phyloP scores from a whole-genome alignment of 2,888 invertebrate genomes.

The Choristoneura rosaceana region DNA sequence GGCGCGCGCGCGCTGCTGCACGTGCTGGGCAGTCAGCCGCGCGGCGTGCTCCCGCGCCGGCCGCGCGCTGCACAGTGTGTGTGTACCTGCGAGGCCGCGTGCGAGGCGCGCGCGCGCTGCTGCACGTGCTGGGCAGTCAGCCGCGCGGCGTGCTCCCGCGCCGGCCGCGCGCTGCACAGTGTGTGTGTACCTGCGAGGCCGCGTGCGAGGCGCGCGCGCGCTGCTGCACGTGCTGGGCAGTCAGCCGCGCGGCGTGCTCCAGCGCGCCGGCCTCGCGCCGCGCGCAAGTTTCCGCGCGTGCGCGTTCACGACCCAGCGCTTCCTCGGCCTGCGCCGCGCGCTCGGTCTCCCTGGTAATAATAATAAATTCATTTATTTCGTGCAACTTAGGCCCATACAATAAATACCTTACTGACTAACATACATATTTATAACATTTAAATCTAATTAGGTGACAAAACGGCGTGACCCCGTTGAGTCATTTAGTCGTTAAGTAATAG shows the following conservation, averaged over 20 bases:
- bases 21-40: too few relatives aligned
- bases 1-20: too few relatives aligned
- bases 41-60: too few relatives aligned
- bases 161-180: conserved; percentile 60
- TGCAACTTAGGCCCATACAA: too few relatives aligned
- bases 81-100: conserved; percentile 56
- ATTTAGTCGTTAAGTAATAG: too few relatives aligned
- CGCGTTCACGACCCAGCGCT: conserved; percentile 61
- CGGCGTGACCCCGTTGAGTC: too few relatives aligned
- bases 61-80: too few relatives aligned
- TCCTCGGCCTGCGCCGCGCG: conserved; percentile 66
- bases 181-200: conserved; percentile 54
- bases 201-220: conserved; percentile 50
- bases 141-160: conserved; percentile 49
- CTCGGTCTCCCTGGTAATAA: conserved; percentile 63
- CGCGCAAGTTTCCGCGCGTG: conserved; percentile 71
- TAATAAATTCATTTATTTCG: too few relatives aligned
- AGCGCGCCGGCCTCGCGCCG: conserved; percentile 73
- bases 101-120: conserved; percentile 49
- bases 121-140: conserved; percentile 54
- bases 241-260: conserved; percentile 72
- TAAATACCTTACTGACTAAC: too few relatives aligned
- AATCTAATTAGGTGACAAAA: too few relatives aligned
- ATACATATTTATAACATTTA: too few relatives aligned
- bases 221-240: conserved; percentile 64